Conservation (phyloP, 2,888 invertebrate species). For the Macaria notata region DNA sequence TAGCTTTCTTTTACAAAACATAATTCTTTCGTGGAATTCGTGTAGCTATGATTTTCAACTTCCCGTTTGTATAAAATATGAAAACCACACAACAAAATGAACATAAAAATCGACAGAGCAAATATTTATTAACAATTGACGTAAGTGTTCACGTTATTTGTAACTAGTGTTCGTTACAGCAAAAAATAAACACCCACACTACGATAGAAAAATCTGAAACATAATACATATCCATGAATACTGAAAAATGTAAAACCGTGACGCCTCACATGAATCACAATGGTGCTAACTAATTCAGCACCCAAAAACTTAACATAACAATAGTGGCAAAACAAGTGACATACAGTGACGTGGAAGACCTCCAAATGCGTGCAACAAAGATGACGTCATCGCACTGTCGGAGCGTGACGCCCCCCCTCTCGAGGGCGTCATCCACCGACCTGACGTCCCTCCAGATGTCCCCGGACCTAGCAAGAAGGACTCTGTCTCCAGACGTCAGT, state of each 20-base stretch:
- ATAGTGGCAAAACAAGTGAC: no score
- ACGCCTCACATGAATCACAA: no score
- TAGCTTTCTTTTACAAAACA: background rate
- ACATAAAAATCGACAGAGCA: no score
- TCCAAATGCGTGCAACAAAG: conserved; percentile 73
- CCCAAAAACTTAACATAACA: no score
- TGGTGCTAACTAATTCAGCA: background rate
- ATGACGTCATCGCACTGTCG: conserved; percentile 79
- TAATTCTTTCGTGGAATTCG: conserved; percentile 1
- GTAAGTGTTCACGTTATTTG: no score
- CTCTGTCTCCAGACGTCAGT: conserved; percentile 61
- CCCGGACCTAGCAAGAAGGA: conserved; percentile 28
- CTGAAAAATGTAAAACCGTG: no score
- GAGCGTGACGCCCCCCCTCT: conserved; percentile 76
- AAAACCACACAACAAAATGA: no score
- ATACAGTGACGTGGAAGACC: conserved; percentile 15
- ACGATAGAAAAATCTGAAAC: no score
- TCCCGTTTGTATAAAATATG: conserved; percentile 3
- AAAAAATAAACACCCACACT: no score
- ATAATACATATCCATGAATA: no score
- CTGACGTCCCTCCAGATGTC: conserved; percentile 42
- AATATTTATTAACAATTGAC: no score
- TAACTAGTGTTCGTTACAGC: no score
- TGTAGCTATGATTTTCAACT: background rate
- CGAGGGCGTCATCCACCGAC: conserved; percentile 73